A percentile compares a stretch with the other conserved stretches of the same genome.
Evolutionary conservation across 2,113 vertebrate genomes (phyloP).

Genomic region (Planiliza haematocheilus): DNA sequence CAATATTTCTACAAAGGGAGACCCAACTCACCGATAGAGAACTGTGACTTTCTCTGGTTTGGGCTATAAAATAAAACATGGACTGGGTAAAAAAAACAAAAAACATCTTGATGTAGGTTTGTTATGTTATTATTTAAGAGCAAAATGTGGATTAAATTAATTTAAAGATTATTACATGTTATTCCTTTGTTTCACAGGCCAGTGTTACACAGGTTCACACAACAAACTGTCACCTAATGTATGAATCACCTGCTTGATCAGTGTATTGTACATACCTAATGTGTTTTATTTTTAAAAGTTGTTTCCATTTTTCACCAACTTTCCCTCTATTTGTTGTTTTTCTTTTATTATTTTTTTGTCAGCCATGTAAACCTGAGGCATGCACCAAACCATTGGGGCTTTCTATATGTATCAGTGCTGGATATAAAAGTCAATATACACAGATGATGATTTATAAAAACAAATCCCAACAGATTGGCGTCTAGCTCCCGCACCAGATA

Average conservation of each 20-base stretch:
- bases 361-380: neutral
- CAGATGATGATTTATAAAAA: conserved; percentile 27
- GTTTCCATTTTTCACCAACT: neutral
- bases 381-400: conserved; percentile 61
- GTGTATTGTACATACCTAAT: neutral
- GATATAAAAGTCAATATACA: conserved; percentile 27
- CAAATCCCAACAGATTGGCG: neutral
- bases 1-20: no score
- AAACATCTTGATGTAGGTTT: no score
- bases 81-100: no score
- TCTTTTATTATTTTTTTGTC: neutral
- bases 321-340: conserved; percentile 12
- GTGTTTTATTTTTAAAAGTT: neutral
- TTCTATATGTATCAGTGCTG: conserved; percentile 14
- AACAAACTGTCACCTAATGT: neutral
- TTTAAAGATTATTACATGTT: no score
- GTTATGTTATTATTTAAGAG: no score
- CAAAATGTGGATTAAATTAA: no score
- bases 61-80: no score
- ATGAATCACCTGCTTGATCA: neutral
- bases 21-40: no score
- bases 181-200: neutral
- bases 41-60: no score
- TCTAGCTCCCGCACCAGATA: conserved; percentile 43
- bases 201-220: no score